Evolutionary conservation across 2,797 vertebrate genomes (phyloP), one percentile per base, ranked within the genome.

Genomic region (Galago senegalensis): DNA sequence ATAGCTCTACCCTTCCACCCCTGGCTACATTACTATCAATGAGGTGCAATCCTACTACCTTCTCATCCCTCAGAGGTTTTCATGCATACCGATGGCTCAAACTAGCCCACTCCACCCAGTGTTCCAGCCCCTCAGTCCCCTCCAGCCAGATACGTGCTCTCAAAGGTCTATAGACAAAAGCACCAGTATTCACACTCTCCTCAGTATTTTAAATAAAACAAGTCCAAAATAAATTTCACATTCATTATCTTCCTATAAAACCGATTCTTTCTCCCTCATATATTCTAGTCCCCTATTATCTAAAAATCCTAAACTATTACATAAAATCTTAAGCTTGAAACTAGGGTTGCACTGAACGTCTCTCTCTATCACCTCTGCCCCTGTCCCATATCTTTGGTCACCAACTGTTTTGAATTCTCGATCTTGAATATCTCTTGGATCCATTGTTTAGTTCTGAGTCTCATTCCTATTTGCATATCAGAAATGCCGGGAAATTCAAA

Each of bases 341-440:
- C 20, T 43, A 4, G 8, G 14, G 37, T 75, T 37, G 4, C 46
- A 16, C 0, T 69, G 53, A n/a, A 16, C 16, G 49, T 87, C 63
- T 65, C 61, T 4, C 5, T 31, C 3, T 18, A 2, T 25, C 67
- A 31, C 0, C 53, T 1, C 2, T 1, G 0, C 0, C 13, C 9
- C 34, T 3, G 20, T 40, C 25, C 49, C 25, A 1, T 5, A 27
- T 40, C 17, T 27, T 7, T 83, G 37, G 29, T 40, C 31, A 27
- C 7, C 25, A n/a, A 0, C 12, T 12, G 7, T 86, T 79, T 91
- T 83, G 21, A 1, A 81, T 17, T 65, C 11, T 5, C 87, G 76
- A 70, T 29, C 49, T 40, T 25, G 16, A 31, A 27, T 20, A 40
- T 87, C 14, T 56, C 61, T 60, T 60, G n/a, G 29, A 75, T 46